Base-by-base conservation (phyloP, 2,113 vertebrate species). In the Cariama cristata region DNA sequence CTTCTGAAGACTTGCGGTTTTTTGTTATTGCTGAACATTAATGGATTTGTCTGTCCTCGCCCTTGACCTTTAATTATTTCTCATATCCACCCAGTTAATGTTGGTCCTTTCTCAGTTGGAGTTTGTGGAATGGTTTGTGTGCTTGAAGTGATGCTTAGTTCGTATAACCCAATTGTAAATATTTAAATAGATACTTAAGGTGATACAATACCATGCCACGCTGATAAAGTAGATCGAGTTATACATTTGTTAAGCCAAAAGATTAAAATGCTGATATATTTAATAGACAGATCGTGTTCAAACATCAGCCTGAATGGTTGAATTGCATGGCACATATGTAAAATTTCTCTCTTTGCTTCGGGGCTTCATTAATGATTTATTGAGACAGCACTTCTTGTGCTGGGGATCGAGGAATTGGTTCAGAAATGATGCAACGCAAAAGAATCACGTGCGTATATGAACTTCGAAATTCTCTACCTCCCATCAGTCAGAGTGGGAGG, bases 241-340 rank as follows among this genome's bases (percentile, higher is more conserved):
- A 30, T 14, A 30, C 7, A 13, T 73, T 86, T 84, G 12, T 79
- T 93, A 93, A 90, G 22, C 3, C 6, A 33, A 87, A 91, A 68
- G 38, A 86, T 91, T 79, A 55, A 87, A 94, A 76, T 59, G 21
- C 53, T 62, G 69, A 35, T 85, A 3, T 8, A 26, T 82, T 75
- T 91, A 8, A 8, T 38, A 60, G 71, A 40, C 21, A 56, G 56
- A 44, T 85, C 42, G 20, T 47, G 28, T 71, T 94, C 49, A 73
- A 20, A 58, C 0, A 0, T 73, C 40, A 84, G 0, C 40, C 22
- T 75, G 38, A 81, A 60, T 0, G 0, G 11, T 80, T 84, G 72
- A 94, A 73, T 74, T 91, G 28, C 55, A 22, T 66, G 74, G 28
- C 52, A 50, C 17, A 69, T 62, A 40, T 50, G 27, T 4, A n/a